Evolutionary conservation across 1,140 invertebrate genomes (phyloP), one percentile per base, ranked within the genome.

Genomic region (Homarus americanus): DNA sequence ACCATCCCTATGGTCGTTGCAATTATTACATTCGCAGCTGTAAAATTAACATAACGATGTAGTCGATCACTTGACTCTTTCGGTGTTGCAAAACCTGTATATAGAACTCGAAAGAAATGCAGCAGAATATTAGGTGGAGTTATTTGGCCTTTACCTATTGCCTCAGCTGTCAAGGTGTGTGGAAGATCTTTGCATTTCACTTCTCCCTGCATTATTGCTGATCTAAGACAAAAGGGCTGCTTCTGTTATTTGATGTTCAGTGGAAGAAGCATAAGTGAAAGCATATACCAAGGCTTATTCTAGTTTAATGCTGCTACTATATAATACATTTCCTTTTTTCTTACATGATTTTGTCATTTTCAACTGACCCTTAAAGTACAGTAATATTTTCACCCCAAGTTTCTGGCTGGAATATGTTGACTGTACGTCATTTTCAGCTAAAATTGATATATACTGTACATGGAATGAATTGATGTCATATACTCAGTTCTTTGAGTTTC

Each of bases 201-300:
- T 34, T 75, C 28, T 20, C 10, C 15, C 10, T 75, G 72, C 28
- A 10, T 34, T 12, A 34, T 20, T 12, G 9, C 28, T 34, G 20
- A 75, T 20, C 32, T 15, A 75, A 75, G 15, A 10, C 28, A n/a
- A 32, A 10, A 75, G 28, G 20, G 72, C 32, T 32, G 72, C 72
- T 10, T 75, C 72, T 75, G 20, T 75, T 34, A 75, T 10, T n/a
- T n/a, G n/a, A n/a, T n/a, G n/a, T n/a, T n/a, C n/a, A 75, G 72
- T 12, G 9, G n/a, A 15, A 12, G 12, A 12, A 63, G 12, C 58
- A n/a, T n/a, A 63, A 63, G 12, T 63, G n/a, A n/a, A 12, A 15
- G 12, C n/a, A 15, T n/a, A 63, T 15, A 63, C 58, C n/a, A n/a
- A 12, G 12, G 58, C 58, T 63, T 63, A 12, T n/a, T 63, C 58